Evolutionary conservation across 2,113 vertebrate species (phyloP).

Genomic region (Thomomys bottae): DNA sequence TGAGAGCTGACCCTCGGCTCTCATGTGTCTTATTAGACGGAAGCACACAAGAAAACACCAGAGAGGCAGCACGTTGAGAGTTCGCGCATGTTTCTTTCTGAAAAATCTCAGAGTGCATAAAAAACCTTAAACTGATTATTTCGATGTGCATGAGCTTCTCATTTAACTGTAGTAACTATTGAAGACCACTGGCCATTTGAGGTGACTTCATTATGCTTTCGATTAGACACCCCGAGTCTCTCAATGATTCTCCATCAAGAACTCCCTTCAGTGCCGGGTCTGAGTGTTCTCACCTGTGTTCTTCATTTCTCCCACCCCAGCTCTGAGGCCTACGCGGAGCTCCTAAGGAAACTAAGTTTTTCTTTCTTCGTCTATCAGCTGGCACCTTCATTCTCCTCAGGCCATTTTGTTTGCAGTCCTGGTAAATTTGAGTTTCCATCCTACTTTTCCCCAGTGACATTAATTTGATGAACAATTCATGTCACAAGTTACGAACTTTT

Average conservation of each 20-base stretch:
- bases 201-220: background rate
- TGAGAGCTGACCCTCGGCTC: background rate
- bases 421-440: background rate
- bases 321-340: background rate
- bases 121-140: background rate
- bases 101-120: background rate
- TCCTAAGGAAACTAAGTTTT: background rate
- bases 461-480: background rate
- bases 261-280: background rate
- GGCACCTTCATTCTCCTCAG: background rate
- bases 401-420: background rate
- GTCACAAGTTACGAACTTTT: background rate
- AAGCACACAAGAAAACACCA: background rate
- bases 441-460: background rate
- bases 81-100: background rate
- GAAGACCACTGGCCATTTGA: background rate
- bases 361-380: background rate
- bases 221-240: background rate
- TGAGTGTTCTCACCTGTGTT: background rate
- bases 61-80: background rate
- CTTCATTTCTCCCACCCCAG: background rate
- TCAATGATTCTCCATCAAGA: background rate
- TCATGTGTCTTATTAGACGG: background rate
- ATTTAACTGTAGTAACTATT: background rate
- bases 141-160: background rate